Percentiles rank a stretch among this genome's conserved stretches.
Conservation (phyloP, 1,140 invertebrate genomes). For the Drosophila serrata region DNA sequence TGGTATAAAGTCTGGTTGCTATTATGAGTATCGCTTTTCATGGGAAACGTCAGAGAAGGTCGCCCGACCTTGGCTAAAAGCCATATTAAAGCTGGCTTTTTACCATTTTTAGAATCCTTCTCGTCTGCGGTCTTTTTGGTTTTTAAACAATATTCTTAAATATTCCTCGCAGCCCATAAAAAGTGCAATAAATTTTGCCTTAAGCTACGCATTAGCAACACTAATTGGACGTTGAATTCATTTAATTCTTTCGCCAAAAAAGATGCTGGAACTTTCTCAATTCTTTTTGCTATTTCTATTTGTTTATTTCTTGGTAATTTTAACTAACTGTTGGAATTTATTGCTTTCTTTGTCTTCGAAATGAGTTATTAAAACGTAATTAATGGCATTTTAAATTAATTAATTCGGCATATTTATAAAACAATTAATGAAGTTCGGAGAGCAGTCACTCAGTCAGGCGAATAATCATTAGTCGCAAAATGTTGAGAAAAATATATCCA, state of each 20-base stretch:
- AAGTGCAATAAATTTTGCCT: constrained; percentile 36
- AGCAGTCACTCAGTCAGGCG: constrained; percentile 49
- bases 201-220: constrained; percentile 37
- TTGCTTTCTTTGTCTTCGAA: constrained; percentile 74
- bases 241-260: constrained; percentile 30
- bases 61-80: constrained; percentile 8
- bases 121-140: not conserved
- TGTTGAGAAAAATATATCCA: constrained; percentile 29
- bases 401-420: constrained; percentile 82
- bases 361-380: constrained; percentile 80
- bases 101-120: constrained; percentile 1
- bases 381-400: constrained; percentile 82
- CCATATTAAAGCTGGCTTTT: not conserved
- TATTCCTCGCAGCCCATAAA: constrained; percentile 32
- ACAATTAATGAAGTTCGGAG: constrained; percentile 78
- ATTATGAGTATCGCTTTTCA: constrained; percentile 19
- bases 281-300: constrained; percentile 34
- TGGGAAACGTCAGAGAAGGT: constrained; percentile 16
- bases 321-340: constrained; percentile 50
- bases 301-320: constrained; percentile 41
- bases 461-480: constrained; percentile 58
- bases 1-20: constrained; percentile 7
- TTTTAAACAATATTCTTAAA: constrained; percentile 1
- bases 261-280: constrained; percentile 39
- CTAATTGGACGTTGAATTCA: constrained; percentile 39